These are phyloP conservation scores for Congeria kusceri DNA, from an alignment of 2,888 invertebrate genomes.

Conservation along the genomic window DNA sequence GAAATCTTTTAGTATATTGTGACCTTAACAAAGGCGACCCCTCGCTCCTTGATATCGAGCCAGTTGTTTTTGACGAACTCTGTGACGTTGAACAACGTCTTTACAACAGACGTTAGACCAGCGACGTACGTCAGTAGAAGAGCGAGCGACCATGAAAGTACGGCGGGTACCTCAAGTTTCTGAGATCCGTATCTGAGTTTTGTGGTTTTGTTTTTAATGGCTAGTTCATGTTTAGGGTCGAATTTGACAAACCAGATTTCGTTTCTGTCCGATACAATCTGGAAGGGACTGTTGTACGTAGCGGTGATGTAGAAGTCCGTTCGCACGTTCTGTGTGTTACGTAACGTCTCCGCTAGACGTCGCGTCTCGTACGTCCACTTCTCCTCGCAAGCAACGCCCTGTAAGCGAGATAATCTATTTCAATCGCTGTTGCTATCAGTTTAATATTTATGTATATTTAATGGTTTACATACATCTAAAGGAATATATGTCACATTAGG, in stretches of 20 bases:
- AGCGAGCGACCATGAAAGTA: constrained; percentile 15
- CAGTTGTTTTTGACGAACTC: constrained; percentile 10
- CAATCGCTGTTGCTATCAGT: too few relatives aligned
- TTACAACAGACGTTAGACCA: constrained; percentile 1
- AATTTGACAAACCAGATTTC: constrained; percentile 55
- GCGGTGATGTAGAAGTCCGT: constrained; percentile 56
- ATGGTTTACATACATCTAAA: too few relatives aligned
- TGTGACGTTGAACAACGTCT: constrained; percentile 1
- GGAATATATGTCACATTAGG: too few relatives aligned
- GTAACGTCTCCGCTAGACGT: constrained; percentile 33
- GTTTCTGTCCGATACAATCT: constrained; percentile 35
- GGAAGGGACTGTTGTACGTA: constrained; percentile 51
- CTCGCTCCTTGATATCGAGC: background rate
- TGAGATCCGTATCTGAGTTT: constrained; percentile 27
- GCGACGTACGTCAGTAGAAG: constrained; percentile 20
- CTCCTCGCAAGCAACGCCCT: constrained; percentile 50
- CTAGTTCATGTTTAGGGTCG: constrained; percentile 10
- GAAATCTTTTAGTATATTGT: too few relatives aligned
- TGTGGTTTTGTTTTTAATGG: background rate
- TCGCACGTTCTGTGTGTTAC: constrained; percentile 37
- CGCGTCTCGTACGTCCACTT: constrained; percentile 46
- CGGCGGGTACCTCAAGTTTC: constrained; percentile 16
- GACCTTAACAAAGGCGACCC: background rate
- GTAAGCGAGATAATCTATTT: too few relatives aligned
- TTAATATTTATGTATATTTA: too few relatives aligned